These are phyloP conservation scores for Thymelicus lineola DNA, from an alignment of 2,888 invertebrate genomes.

Conservation along the genomic window DNA sequence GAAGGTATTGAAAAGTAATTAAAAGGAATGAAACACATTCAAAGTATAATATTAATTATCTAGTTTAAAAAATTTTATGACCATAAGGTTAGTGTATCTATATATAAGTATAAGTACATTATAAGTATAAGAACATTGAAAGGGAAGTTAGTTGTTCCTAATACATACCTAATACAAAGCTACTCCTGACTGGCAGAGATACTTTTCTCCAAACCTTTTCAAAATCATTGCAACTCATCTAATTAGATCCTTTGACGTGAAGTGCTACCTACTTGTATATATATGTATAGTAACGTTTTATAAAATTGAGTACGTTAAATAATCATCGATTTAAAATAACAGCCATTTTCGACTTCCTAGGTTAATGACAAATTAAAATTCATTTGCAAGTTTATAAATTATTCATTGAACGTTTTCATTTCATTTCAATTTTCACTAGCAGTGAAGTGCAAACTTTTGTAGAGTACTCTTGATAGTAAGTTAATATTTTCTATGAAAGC, in stretches of 20 bases:
- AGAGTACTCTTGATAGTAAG: constrained; percentile 1
- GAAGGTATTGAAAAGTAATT: background rate
- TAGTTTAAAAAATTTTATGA: no score
- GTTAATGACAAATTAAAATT: background rate
- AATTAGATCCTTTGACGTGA: no score
- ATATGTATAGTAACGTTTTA: background rate
- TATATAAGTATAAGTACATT: no score
- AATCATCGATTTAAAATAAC: constrained; percentile 1
- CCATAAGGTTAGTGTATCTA: no score
- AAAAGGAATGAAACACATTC: background rate
- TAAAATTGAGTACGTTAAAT: background rate
- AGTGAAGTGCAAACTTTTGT: constrained; percentile 11
- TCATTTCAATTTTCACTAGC: constrained; percentile 13
- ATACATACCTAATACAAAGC: no score
- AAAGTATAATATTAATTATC: no score
- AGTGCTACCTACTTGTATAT: no score
- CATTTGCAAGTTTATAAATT: constrained; percentile 5
- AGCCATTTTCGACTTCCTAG: background rate
- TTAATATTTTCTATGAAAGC: constrained; percentile 2
- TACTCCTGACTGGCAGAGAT: no score
- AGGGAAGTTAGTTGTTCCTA: no score
- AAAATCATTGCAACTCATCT: no score
- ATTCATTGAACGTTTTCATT: constrained; percentile 5
- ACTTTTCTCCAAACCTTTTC: no score
- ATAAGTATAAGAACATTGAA: no score